A percentile compares a stretch with the other conserved stretches of the same genome.
These are phyloP conservation scores for Erannis defoliaria DNA, from an alignment of 2,888 invertebrate genomes.

Conservation along the genomic window DNA sequence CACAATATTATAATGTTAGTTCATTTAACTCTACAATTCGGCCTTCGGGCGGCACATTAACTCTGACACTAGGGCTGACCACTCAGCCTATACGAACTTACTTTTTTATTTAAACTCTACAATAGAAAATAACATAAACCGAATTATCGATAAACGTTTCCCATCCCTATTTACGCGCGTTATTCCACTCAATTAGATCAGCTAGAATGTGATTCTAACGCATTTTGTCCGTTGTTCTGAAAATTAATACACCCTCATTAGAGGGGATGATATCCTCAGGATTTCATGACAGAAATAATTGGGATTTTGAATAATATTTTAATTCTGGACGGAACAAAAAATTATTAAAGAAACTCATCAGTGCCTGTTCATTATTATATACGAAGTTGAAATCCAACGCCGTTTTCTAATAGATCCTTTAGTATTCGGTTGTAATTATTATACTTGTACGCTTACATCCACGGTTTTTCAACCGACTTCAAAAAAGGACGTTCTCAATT, in stretches of 20 bases:
- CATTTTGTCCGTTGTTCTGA: slow-evolving; percentile 40
- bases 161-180: slow-evolving; percentile 16
- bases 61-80: no score
- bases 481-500: no score
- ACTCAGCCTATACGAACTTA: no score
- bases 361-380: neutral
- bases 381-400: neutral
- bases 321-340: slow-evolving; percentile 16
- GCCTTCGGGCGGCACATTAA: no score
- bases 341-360: slow-evolving; percentile 23
- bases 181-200: slow-evolving; percentile 33
- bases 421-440: neutral
- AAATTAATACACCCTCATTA: slow-evolving; percentile 35
- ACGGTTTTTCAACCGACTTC: no score
- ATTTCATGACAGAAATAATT: slow-evolving; percentile 31
- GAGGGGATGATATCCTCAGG: slow-evolving; percentile 24
- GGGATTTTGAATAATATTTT: slow-evolving; percentile 11
- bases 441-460: no score
- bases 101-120: no score
- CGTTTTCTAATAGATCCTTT: neutral
- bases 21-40: no score
- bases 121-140: neutral
- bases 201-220: slow-evolving; percentile 32
- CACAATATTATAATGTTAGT: no score
- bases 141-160: neutral